These are phyloP conservation scores for Palaemon carinicauda DNA, from an alignment of 1,140 invertebrate species.

Conservation along the genomic window DNA sequence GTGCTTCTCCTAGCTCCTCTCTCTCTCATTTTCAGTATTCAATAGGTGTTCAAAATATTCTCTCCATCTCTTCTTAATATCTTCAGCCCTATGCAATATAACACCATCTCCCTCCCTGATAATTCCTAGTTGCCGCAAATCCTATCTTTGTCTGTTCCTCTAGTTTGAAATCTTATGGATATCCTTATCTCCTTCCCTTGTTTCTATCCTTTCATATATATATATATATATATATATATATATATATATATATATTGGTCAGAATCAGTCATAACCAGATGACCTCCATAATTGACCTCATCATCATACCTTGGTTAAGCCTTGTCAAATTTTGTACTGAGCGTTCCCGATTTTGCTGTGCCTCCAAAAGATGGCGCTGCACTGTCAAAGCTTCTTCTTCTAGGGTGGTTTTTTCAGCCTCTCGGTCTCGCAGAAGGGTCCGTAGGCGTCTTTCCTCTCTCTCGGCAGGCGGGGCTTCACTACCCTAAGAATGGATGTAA, in stretches of 20 bases:
- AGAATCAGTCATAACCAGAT: background rate
- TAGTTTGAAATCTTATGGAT: too few species aligned
- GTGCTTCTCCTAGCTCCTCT: too few species aligned
- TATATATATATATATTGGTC: background rate
- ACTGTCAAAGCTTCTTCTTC: constrained; percentile 39
- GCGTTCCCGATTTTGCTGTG: constrained; percentile 6
- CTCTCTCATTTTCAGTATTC: too few species aligned
- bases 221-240: background rate
- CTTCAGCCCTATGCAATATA: too few species aligned
- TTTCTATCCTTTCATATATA: too few species aligned
- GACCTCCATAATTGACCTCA: too few species aligned
- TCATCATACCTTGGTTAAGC: constrained; percentile 40
- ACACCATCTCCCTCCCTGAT: too few species aligned
- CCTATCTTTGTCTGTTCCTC: too few species aligned
- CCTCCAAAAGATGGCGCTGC: constrained; percentile 28
- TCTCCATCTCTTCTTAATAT: too few species aligned
- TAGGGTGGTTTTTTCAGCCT: constrained; percentile 11
- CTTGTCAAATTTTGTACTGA: background rate
- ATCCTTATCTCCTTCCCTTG: too few species aligned
- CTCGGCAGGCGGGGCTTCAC: constrained; percentile 31
- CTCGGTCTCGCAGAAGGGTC: constrained; percentile 20
- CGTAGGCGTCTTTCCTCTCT: constrained; percentile 34
- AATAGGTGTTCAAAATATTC: too few species aligned
- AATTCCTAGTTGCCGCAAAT: too few species aligned
- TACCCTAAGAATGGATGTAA: constrained; percentile 5